These are phyloP conservation scores for Peromyscus leucopus DNA, from an alignment of 2,113 vertebrate species.

Conservation along the genomic window DNA sequence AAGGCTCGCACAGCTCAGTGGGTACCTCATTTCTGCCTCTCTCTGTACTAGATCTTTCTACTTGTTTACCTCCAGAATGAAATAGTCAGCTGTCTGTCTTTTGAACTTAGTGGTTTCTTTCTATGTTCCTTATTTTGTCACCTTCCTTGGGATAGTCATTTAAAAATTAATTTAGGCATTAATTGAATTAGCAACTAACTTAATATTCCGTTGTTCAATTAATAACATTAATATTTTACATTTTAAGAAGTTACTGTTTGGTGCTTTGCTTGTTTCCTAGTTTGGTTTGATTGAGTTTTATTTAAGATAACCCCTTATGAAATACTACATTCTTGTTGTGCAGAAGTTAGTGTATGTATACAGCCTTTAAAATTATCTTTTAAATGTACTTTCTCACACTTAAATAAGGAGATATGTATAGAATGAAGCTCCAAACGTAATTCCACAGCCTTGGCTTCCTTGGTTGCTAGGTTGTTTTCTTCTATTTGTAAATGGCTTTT, in stretches of 20 bases:
- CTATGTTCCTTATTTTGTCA: not conserved
- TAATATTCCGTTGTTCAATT: not conserved
- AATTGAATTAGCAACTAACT: constrained; percentile 20
- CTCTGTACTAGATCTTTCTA: not conserved
- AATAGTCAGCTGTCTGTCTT: not conserved
- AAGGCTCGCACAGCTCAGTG: not conserved
- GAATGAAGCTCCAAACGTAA: not conserved
- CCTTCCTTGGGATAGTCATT: constrained; percentile 38
- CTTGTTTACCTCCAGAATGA: not conserved
- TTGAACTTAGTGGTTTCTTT: not conserved
- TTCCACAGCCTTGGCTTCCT: not conserved
- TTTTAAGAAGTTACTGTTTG: not conserved
- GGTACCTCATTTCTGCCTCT: not conserved
- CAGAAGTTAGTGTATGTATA: not conserved
- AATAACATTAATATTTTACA: not conserved
- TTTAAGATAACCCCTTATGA: not conserved
- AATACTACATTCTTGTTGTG: not conserved
- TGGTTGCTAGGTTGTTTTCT: not conserved
- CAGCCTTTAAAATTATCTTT: constrained; percentile 16
- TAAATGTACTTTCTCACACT: not conserved
- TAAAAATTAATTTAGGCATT: constrained; percentile 17
- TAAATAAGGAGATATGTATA: not conserved
- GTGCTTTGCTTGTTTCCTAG: not conserved
- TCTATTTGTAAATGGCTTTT: not conserved
- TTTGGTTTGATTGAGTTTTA: not conserved